Evolutionary conservation across 2,888 invertebrate species (phyloP), one percentile per base, ranked within the genome.

Genomic region (Macaria liturata): DNA sequence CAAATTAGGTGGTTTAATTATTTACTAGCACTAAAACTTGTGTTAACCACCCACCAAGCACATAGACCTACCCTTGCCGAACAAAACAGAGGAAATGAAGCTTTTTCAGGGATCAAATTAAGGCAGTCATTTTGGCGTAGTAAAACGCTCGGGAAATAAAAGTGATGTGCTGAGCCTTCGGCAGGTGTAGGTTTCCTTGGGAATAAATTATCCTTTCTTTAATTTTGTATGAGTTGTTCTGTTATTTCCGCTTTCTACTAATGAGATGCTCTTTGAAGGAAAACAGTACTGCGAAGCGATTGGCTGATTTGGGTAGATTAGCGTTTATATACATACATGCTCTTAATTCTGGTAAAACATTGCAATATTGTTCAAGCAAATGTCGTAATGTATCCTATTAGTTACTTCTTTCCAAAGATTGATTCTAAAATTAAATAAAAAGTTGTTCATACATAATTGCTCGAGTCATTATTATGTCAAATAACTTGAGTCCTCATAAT

Each of bases 1-100:
- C 91, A 90, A 91, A 91, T 91, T 91, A 90, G 85, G 81, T 70
- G 82, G 78, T 86, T 83, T 86, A 87, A 88, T 89, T 90, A 89
- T 91, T 90, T 89, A 90, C 88, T 84, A 83, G 83, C 82, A 86
- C 79, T 91, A 88, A 90, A 91, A 86, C 84, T 70, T 78, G 76
- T 77, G 81, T 80, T 83, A 82, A 81, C 79, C 74, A 67, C 71
- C 74, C 71, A 75, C 83, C 83, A 70, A 62, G 65, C 73, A 81
- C 70, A 68, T 61, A 78, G 88, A 85, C 75, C 86, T 80, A 71
- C 79, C 76, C 75, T 73, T 65, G 49, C 45, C 58, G 58, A 65
- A 58, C 49, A 46, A 51, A 55, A 57, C 65, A 72, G 68, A 72
- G 68, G 70, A 75, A 73, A 73, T 73, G 71, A 71, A 74, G 68